Percentiles rank a stretch among this genome's conserved stretches.
phyloP scores from a whole-genome alignment of 2,888 invertebrate genomes.

The Zele albiditarsus region DNA sequence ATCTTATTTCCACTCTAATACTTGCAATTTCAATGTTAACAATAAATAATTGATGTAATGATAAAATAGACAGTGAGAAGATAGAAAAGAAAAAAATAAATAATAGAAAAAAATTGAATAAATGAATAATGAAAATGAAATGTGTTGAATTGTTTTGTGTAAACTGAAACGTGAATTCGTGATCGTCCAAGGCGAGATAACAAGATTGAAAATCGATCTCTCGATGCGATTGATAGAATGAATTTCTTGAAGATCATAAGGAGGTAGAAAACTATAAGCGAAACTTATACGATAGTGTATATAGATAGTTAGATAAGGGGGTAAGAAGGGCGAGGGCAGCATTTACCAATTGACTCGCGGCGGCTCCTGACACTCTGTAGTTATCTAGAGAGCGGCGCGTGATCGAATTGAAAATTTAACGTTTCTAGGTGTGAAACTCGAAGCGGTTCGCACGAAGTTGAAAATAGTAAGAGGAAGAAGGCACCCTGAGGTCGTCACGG shows the following conservation, averaged over 20 bases:
- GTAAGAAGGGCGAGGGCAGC: neutral
- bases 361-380: conserved; percentile 43
- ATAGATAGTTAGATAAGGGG: neutral
- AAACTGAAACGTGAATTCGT: conserved; percentile 33
- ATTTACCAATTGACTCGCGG: conserved; percentile 35
- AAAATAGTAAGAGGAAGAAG: conserved; percentile 20
- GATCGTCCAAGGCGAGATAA: conserved; percentile 40
- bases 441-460: conserved; percentile 44
- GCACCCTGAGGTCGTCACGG: conserved; percentile 55
- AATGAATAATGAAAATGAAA: conserved; percentile 45
- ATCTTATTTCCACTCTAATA: neutral
- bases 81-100: neutral
- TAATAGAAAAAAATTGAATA: conserved; percentile 33
- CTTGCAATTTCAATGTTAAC: neutral
- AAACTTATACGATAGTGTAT: conserved; percentile 2
- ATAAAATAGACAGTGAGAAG: conserved; percentile 30
- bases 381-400: conserved; percentile 43
- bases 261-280: conserved; percentile 2
- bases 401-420: conserved; percentile 44
- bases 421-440: conserved; percentile 47
- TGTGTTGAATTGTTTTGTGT: neutral
- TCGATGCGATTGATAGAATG: conserved; percentile 30
- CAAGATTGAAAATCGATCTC: conserved; percentile 35
- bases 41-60: neutral
- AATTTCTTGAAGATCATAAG: conserved; percentile 42